Evolutionary conservation across 2,888 invertebrate species (phyloP), one percentile per base, ranked within the genome.

Genomic region (Lasioglossum marginatum): DNA sequence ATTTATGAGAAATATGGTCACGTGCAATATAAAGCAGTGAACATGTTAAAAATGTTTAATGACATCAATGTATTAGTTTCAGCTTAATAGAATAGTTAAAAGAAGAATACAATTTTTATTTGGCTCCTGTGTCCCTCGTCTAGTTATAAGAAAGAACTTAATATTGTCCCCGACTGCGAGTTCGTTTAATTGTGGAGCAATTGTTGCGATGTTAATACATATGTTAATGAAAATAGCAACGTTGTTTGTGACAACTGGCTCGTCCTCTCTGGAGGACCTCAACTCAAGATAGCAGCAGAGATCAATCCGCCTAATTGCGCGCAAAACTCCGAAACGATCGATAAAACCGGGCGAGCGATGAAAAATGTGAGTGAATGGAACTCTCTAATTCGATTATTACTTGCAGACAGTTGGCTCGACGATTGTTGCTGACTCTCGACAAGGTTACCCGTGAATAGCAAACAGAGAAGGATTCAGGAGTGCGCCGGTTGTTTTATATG

Each of bases 371-470:
- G 27, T 6, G 63, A 63, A 63, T 31, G 31, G 16, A 14, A 31
- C 16, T 5, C 63, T 34, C 31, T 34, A 66, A 76, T 72, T 31
- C 16, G 45, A 45, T 72, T 72, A 31, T 76, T 45, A 43, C 19
- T 52, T 66, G 68, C 48, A 48, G n/a, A 27, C 19, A 27, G 34
- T 66, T 34, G 19, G 66, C 19, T 31, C 27, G 6, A 14, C 31
- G 31, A 40, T 27, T 31, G 40, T 43, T 19, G 40, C 27, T n/a
- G 31, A 6, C 19, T 23, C 70, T 60, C 71, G 60, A 60, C 78
- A 60, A 60, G 57, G n/a, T 37, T 43, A 19, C 71, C 43, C 40
- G 4, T 60, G 78, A 72, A 71, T 78, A 72, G 16, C 43, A 60
- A 72, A n/a, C 40, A 52, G 52, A 72, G 45, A 23, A 12, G 31